Percentiles rank a stretch among this genome's conserved stretches.
Conservation (phyloP, 2,113 vertebrate genomes). For the Dromaius novaehollandiae region DNA sequence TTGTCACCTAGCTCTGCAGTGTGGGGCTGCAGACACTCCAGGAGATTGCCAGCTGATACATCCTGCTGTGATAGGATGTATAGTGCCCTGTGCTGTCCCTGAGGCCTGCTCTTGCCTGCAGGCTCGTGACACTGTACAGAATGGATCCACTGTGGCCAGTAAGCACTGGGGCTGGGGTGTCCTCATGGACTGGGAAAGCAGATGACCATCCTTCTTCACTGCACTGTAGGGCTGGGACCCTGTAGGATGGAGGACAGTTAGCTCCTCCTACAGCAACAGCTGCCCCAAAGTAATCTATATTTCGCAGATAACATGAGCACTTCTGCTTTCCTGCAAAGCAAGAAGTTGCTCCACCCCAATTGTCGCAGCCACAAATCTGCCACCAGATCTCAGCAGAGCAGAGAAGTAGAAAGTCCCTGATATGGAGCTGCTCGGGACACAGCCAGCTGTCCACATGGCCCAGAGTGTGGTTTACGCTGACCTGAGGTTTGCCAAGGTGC, state of each 20-base stretch:
- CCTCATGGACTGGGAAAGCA: rapidly evolving
- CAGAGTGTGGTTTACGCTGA: constrained; percentile 41
- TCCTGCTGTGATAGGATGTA: neutral
- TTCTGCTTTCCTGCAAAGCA: constrained; percentile 6
- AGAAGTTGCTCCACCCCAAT: neutral
- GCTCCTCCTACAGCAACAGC: rapidly evolving
- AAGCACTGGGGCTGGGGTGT: rapidly evolving
- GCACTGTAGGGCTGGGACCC: neutral
- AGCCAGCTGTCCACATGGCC: neutral
- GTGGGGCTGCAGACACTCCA: neutral
- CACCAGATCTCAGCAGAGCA: rapidly evolving
- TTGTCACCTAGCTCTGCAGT: neutral
- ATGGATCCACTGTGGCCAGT: neutral
- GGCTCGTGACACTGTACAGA: neutral
- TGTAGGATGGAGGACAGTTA: neutral
- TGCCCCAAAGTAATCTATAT: neutral
- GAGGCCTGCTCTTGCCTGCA: neutral
- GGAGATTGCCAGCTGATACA: neutral
- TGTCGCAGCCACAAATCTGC: neutral
- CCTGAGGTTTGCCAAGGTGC: constrained; percentile 51
- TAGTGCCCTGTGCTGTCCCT: too few relatives aligned
- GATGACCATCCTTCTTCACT: neutral
- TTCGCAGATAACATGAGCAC: neutral
- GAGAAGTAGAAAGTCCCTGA: rapidly evolving
- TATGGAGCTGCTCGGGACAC: neutral